These are phyloP conservation scores for Thunnus thynnus DNA, from an alignment of 2,113 vertebrate species.

Conservation along the genomic window DNA sequence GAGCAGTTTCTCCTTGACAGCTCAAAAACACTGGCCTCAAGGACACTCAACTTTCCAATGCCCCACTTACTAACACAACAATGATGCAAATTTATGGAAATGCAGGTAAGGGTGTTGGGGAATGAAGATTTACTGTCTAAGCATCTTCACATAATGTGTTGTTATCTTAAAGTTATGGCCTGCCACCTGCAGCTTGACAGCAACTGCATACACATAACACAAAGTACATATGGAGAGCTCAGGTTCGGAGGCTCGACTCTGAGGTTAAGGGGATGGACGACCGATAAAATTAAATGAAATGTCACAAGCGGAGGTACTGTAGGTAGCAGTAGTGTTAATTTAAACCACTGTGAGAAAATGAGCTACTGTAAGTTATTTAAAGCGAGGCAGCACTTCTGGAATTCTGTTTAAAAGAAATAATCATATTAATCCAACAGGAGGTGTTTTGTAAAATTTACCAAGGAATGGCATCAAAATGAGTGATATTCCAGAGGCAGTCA, in stretches of 20 bases:
- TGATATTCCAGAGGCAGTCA: slow-evolving; percentile 69
- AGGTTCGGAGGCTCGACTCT: not conserved
- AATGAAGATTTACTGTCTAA: slow-evolving; percentile 58
- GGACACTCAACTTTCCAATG: slow-evolving; percentile 58
- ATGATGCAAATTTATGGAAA: slow-evolving; percentile 75
- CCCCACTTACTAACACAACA: slow-evolving; percentile 53
- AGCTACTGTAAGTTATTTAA: slow-evolving; percentile 29
- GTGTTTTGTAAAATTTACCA: slow-evolving; percentile 60
- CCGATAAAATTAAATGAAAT: not conserved
- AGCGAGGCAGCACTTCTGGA: slow-evolving; percentile 28
- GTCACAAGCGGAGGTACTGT: not conserved
- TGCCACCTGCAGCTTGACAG: slow-evolving; percentile 36
- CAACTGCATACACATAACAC: slow-evolving; percentile 9
- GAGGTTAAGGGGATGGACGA: slow-evolving; percentile 9
- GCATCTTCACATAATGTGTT: slow-evolving; percentile 55
- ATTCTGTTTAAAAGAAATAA: slow-evolving; percentile 56
- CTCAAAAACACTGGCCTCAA: slow-evolving; percentile 63
- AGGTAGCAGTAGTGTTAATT: not conserved
- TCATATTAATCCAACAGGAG: slow-evolving; percentile 58
- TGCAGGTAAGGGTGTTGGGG: slow-evolving; percentile 28
- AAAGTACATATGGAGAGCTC: not conserved
- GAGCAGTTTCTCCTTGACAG: slow-evolving; percentile 65
- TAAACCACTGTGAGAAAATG: not conserved
- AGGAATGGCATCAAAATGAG: slow-evolving; percentile 63
- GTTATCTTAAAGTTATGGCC: slow-evolving; percentile 54